These are phyloP conservation scores for Apis cerana DNA, from an alignment of 1,140 invertebrate genomes.

Conservation along the genomic window DNA sequence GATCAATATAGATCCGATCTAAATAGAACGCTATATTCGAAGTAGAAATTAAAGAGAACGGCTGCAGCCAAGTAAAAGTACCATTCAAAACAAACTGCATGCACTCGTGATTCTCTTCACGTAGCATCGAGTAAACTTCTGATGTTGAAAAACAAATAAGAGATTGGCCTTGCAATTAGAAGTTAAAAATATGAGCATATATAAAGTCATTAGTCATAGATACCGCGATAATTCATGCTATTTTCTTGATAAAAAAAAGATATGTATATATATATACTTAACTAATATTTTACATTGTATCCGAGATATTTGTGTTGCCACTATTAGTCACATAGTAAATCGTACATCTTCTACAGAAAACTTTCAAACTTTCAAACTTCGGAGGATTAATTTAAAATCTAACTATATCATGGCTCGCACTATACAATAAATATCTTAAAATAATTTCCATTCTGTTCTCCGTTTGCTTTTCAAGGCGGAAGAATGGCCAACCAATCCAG, in stretches of 20 bases:
- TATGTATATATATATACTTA: no score
- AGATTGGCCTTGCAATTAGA: not conserved
- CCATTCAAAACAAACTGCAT: not conserved
- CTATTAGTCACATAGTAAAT: not conserved
- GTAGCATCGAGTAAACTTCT: not conserved
- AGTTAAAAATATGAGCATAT: not conserved
- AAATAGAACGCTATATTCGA: conserved; percentile 15
- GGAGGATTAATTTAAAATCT: not conserved
- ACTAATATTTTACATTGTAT: no score
- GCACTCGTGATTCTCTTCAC: not conserved
- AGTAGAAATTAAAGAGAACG: not conserved
- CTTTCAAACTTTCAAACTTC: not conserved
- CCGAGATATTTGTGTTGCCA: no score
- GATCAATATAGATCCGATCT: conserved; percentile 17
- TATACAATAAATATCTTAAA: not conserved
- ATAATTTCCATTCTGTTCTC: not conserved
- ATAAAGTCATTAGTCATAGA: not conserved
- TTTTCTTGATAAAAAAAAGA: no score
- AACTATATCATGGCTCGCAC: not conserved
- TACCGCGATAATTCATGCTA: no score
- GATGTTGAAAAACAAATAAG: not conserved
- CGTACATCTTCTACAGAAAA: not conserved
- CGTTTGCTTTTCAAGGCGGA: conserved; percentile 61
- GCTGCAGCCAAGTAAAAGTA: not conserved
- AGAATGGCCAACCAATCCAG: conserved; percentile 69